Percentiles rank a stretch among this genome's conserved stretches.
Conservation (phyloP, 1,140 invertebrate species). For the Pogonus chalceus region DNA sequence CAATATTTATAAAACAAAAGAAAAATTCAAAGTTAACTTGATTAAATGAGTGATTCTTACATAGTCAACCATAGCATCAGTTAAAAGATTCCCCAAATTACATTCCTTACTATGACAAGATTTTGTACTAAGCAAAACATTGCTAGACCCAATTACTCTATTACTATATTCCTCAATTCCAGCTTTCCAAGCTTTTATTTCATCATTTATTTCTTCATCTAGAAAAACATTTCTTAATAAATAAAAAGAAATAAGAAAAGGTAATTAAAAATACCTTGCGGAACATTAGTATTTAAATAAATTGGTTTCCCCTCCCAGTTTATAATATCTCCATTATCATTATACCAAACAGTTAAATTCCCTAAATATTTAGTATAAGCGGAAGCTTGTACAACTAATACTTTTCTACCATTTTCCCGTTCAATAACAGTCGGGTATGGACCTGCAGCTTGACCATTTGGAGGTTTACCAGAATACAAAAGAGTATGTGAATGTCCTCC, state of each 20-base stretch:
- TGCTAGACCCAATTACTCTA: conserved; percentile 42
- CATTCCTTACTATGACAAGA: conserved; percentile 51
- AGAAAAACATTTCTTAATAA: neutral
- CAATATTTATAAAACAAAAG: neutral
- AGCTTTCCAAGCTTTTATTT: conserved; percentile 45
- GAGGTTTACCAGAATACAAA: conserved; percentile 27
- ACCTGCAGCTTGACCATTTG: conserved; percentile 38
- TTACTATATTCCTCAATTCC: conserved; percentile 46
- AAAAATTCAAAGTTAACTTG: neutral
- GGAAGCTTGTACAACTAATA: conserved; percentile 61
- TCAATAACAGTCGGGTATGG: conserved; percentile 38
- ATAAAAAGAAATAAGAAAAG: neutral
- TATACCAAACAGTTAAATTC: conserved; percentile 60
- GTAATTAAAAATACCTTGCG: too few relatives aligned
- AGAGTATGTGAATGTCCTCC: conserved; percentile 75
- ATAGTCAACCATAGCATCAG: conserved; percentile 53
- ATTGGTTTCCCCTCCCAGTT: conserved; percentile 65
- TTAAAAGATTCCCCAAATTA: conserved; percentile 60
- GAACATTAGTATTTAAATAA: conserved; percentile 51
- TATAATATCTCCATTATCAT: conserved; percentile 56
- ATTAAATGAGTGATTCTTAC: conserved; percentile 27
- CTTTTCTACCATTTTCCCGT: conserved; percentile 38
- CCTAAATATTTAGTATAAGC: conserved; percentile 66
- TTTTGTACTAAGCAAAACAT: conserved; percentile 42
- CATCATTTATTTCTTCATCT: conserved; percentile 35